Evolutionary conservation across 2,797 vertebrate genomes (phyloP).

Genomic region (Myiothlypis chrysogaster): DNA sequence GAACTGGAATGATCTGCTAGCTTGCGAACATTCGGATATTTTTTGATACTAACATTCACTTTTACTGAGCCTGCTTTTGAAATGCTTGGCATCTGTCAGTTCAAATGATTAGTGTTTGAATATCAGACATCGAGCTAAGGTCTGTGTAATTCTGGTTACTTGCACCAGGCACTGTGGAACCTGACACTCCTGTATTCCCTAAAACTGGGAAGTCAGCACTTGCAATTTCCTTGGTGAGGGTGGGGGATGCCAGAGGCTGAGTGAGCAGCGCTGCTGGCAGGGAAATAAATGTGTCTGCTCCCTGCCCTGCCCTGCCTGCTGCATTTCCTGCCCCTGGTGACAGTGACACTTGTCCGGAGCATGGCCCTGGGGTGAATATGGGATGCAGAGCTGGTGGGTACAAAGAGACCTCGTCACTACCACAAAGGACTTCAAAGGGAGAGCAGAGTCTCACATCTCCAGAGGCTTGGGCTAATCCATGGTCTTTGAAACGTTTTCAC

Average conservation of each 20-base stretch:
- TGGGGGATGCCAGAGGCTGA: neutral
- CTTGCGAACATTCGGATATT: neutral
- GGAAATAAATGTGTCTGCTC: accelerated
- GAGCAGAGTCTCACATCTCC: neutral
- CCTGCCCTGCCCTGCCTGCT: neutral
- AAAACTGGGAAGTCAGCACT: neutral
- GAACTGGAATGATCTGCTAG: neutral
- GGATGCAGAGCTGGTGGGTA: neutral
- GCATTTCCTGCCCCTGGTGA: neutral
- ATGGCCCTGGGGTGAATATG: neutral
- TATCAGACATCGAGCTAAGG: neutral
- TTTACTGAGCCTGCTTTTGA: neutral
- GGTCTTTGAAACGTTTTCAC: neutral
- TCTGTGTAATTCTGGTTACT: neutral
- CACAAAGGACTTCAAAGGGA: neutral
- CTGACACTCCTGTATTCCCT: neutral
- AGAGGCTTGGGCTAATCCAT: neutral
- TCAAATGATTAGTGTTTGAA: neutral
- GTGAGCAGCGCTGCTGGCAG: neutral
- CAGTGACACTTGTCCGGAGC: neutral
- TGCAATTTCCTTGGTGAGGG: accelerated
- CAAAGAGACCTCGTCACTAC: neutral
- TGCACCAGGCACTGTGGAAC: neutral
- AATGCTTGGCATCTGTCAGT: neutral
- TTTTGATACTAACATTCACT: neutral